Evolutionary conservation across 1,140 invertebrate genomes (phyloP), one percentile per base, ranked within the genome.

Genomic region (Ridgeia piscesae): DNA sequence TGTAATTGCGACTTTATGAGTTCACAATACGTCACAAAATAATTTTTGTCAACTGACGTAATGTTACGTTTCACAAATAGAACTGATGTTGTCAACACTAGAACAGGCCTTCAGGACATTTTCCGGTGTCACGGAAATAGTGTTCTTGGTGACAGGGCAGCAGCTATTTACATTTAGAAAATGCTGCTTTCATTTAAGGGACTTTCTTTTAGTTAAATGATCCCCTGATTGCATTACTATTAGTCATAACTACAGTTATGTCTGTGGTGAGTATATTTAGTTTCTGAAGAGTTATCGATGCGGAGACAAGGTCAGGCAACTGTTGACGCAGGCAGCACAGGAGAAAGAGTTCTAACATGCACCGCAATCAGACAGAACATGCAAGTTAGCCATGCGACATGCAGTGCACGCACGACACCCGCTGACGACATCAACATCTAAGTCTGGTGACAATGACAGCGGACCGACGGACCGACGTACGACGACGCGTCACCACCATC

Each of bases 381-480:
- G 58, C 58, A 77, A 77, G 17, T 77, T 77, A 77, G 58, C 6
- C 58, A 77, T 77, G 58, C 58, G 58, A 77, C 58, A 77, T 77
- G 58, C 58, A 77, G 58, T 77, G 58, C 58, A 77, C 27, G 17
- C 27, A 77, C 58, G 27, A 77, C 58, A 77, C 27, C 58, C 14
- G 58, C 58, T 77, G 58, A 77, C 58, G 58, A 77, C 58, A 77
- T 77, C 58, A 77, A 77, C 58, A 77, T 77, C 58, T 77, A 77
- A 17, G 58, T 77, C 58, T 77, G 58, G 58, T 77, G 58, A 77
- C 17, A 21, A 77, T 77, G 58, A 77, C 58, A 21, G 58, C 58
- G 58, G 58, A 77, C 58, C 27, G 17, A 42, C 42, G 42, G 42
- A 42, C 42, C 42, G 42, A 42, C 42, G 42, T 11, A 42, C 42